A percentile compares a stretch with the other conserved stretches of the same genome.
Conservation (phyloP, 2,113 vertebrate genomes). For the Xenopus laevis region DNA sequence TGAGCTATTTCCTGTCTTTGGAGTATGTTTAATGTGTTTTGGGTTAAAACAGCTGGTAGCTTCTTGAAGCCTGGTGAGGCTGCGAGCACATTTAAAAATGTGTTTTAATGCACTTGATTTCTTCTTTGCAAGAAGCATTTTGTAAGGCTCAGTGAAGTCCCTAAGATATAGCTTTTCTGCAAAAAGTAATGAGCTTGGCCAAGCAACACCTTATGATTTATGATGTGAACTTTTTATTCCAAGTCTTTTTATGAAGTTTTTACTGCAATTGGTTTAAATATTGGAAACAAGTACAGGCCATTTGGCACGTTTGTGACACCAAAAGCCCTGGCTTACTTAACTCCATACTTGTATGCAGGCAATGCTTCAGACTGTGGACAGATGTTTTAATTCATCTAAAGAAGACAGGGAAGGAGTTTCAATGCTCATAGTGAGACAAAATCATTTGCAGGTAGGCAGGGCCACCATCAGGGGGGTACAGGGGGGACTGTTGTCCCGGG, state of each 20-base stretch:
- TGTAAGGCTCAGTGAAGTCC: constrained; percentile 58
- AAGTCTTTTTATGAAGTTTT: constrained; percentile 52
- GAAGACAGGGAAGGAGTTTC: constrained; percentile 61
- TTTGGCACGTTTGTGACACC: constrained; percentile 69
- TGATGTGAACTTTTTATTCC: constrained; percentile 51
- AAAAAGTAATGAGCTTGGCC: constrained; percentile 46
- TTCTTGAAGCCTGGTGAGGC: constrained; percentile 20
- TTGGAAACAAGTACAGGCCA: constrained; percentile 57
- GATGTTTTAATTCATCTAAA: constrained; percentile 69
- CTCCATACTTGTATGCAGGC: constrained; percentile 61
- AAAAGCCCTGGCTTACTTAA: constrained; percentile 69
- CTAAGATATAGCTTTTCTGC: constrained; percentile 56
- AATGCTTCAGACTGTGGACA: constrained; percentile 66
- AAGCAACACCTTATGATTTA: constrained; percentile 65
- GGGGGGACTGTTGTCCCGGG: no score
- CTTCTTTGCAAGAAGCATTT: constrained; percentile 56
- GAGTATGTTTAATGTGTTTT: constrained; percentile 14
- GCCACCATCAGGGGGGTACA: no score
- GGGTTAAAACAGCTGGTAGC: constrained; percentile 22
- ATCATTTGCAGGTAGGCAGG: not conserved
- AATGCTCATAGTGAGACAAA: constrained; percentile 25
- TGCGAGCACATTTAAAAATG: constrained; percentile 44
- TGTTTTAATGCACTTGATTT: constrained; percentile 58
- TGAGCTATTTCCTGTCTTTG: constrained; percentile 23
- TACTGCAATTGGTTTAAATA: constrained; percentile 60